Evolutionary conservation across 2,888 invertebrate genomes (phyloP).

Genomic region (Adelognathus sp.): DNA sequence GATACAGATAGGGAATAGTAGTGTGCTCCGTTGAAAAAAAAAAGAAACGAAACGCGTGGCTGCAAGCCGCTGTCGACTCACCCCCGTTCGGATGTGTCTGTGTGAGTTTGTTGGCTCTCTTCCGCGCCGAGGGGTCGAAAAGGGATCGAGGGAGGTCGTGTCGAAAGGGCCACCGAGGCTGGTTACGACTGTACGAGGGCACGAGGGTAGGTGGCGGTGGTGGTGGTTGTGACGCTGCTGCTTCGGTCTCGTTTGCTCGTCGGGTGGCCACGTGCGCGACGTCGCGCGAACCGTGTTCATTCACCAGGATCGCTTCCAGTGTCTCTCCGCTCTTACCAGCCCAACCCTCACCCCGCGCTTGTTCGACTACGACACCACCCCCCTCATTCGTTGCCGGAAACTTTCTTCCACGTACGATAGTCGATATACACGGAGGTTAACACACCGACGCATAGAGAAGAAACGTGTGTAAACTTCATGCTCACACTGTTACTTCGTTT

Average conservation of each 20-base stretch:
- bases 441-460: background rate
- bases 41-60: constrained; percentile 34
- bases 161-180: constrained; percentile 22
- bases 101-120: constrained; percentile 44
- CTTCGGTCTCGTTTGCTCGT: constrained; percentile 52
- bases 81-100: background rate
- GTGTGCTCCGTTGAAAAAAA: background rate
- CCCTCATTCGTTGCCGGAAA: background rate
- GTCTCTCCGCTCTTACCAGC: constrained; percentile 26
- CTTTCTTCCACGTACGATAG: constrained; percentile 18
- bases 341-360: background rate
- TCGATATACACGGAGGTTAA: background rate
- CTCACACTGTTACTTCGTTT: background rate
- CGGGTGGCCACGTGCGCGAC: constrained; percentile 52
- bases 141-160: background rate
- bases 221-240: background rate
- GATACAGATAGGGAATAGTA: background rate
- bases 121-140: constrained; percentile 39
- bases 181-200: constrained; percentile 10
- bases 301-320: constrained; percentile 39
- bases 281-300: constrained; percentile 37
- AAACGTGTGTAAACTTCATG: background rate
- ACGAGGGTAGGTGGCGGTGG: constrained; percentile 22
- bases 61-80: constrained; percentile 24
- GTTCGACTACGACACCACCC: background rate